phyloP scores from a whole-genome alignment of 2,797 vertebrate species.

The Propithecus perrieri region DNA sequence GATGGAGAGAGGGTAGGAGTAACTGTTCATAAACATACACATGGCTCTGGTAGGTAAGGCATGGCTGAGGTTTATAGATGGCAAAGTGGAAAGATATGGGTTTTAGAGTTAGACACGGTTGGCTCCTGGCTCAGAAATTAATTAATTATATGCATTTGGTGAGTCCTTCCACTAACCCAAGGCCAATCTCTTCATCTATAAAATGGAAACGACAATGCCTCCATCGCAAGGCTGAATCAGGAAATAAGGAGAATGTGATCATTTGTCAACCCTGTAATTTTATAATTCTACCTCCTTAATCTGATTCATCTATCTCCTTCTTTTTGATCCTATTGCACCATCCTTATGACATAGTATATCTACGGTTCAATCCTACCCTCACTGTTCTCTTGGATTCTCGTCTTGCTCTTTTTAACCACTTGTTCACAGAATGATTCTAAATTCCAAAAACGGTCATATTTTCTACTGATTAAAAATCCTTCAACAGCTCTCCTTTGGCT shows the following conservation, averaged over 20 bases:
- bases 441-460: not conserved
- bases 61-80: not conserved
- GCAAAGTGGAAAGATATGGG: not conserved
- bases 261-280: not conserved
- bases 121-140: not conserved
- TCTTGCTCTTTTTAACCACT: not conserved
- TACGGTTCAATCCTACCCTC: not conserved
- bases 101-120: not conserved
- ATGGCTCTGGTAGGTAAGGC: not conserved
- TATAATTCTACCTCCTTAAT: not conserved
- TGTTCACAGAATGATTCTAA: not conserved
- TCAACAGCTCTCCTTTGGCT: not conserved
- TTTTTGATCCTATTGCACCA: not conserved
- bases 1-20: not conserved
- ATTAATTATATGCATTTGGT: not conserved
- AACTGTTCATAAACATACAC: not conserved
- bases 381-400: not conserved
- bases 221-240: not conserved
- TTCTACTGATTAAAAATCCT: not conserved
- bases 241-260: not conserved
- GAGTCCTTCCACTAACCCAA: not conserved
- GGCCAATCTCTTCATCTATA: not conserved
- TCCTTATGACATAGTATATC: not conserved
- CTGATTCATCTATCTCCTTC: not conserved
- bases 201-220: conserved; percentile 6